These are phyloP conservation scores for Papilio machaon DNA, from an alignment of 1,140 invertebrate species.

Conservation along the genomic window DNA sequence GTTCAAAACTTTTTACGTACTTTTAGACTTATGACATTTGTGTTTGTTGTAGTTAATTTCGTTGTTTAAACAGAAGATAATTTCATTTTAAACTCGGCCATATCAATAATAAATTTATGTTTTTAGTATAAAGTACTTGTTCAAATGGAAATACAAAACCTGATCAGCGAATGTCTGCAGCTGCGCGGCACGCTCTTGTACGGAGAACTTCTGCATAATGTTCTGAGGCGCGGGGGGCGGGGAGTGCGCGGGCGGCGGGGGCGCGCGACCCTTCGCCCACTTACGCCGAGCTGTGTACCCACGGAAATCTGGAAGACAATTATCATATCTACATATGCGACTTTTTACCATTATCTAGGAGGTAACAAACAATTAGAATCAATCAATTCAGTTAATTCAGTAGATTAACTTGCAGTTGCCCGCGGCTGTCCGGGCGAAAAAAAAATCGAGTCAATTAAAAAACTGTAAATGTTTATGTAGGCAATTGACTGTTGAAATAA, in stretches of 20 bases:
- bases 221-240: constrained; percentile 58
- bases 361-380: neutral
- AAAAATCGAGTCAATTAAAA: no score
- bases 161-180: constrained; percentile 75
- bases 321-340: constrained; percentile 1
- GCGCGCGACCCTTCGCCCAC: constrained; percentile 83
- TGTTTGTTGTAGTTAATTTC: no score
- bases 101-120: no score
- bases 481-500: neutral
- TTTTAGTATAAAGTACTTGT: no score
- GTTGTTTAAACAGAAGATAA: no score
- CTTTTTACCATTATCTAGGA: neutral
- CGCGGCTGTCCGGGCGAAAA: neutral
- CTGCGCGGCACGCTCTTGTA: constrained; percentile 71
- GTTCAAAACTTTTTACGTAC: no score
- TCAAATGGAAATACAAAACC: constrained; percentile 46
- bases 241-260: constrained; percentile 61
- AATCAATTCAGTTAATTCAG: neutral
- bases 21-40: no score
- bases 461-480: no score
- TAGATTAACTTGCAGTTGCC: no score
- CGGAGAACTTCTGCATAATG: constrained; percentile 65
- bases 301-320: constrained; percentile 82
- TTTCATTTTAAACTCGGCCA: no score
- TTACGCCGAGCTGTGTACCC: constrained; percentile 85